These are phyloP conservation scores for Sparidentex hasta DNA, from an alignment of 2,797 vertebrate genomes.

Conservation along the genomic window DNA sequence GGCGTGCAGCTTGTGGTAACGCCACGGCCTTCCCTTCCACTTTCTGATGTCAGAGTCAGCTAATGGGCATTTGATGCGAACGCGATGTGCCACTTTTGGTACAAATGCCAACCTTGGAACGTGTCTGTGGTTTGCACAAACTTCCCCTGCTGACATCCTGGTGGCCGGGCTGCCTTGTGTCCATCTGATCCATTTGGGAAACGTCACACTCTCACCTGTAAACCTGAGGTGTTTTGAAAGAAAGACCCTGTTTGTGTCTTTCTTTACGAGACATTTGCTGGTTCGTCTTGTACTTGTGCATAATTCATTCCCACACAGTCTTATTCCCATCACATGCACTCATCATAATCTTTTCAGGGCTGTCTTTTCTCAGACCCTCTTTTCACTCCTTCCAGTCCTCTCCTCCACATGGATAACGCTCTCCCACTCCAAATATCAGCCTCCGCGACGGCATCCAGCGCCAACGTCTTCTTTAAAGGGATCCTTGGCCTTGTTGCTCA, in stretches of 20 bases:
- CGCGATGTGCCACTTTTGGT: no score
- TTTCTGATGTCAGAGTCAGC: no score
- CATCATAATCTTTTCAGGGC: neutral
- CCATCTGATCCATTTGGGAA: no score
- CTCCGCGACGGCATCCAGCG: neutral
- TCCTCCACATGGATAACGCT: conserved; percentile 19
- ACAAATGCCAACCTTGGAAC: no score
- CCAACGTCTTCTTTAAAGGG: conserved; percentile 3
- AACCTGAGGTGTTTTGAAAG: conserved; percentile 1
- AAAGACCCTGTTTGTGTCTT: neutral
- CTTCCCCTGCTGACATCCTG: no score
- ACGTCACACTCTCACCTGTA: no score
- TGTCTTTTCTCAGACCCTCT: neutral
- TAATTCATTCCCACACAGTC: neutral
- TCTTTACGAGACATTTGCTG: conserved; percentile 10
- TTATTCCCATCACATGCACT: neutral
- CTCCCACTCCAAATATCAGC: conserved; percentile 11
- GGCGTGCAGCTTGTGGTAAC: no score
- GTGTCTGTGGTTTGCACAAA: no score
- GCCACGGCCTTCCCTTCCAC: no score
- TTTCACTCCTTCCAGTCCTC: neutral
- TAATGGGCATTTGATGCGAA: no score
- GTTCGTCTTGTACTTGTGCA: neutral
- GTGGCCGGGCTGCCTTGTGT: no score
- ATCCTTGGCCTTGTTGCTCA: neutral